A percentile compares a stretch with the other conserved stretches of the same genome.
Evolutionary conservation across 1,140 invertebrate genomes (phyloP).

Genomic region (Chelonus insularis): DNA sequence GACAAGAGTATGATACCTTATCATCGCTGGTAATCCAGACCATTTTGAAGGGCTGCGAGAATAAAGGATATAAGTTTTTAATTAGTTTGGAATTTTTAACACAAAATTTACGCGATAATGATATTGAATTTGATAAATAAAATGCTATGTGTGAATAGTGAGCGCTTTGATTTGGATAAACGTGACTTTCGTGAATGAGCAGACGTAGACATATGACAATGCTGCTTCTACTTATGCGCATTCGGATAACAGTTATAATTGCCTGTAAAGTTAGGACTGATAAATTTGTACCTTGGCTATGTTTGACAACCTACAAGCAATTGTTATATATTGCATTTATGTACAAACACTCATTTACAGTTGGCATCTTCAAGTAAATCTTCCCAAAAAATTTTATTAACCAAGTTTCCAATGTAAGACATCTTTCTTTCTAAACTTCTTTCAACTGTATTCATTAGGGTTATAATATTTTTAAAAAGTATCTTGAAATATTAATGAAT

Average conservation of each 20-base stretch:
- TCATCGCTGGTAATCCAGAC: slow-evolving; percentile 58
- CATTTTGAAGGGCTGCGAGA: slow-evolving; percentile 58
- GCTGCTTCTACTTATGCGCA: background rate
- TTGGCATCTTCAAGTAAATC: too few relatives aligned
- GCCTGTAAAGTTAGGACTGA: background rate
- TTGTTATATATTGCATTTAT: background rate
- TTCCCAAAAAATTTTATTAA: too few relatives aligned
- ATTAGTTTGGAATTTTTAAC: slow-evolving; percentile 25
- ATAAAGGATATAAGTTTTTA: slow-evolving; percentile 49
- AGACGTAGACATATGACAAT: background rate
- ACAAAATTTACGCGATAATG: background rate
- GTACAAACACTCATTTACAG: background rate
- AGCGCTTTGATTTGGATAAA: background rate
- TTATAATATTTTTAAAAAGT: too few relatives aligned
- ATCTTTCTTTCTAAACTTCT: too few relatives aligned
- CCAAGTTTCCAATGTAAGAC: too few relatives aligned
- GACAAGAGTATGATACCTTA: slow-evolving; percentile 46
- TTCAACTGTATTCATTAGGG: too few relatives aligned
- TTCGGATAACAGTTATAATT: slow-evolving; percentile 7
- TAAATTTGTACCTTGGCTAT: background rate
- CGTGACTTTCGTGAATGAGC: background rate
- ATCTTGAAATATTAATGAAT: too few relatives aligned
- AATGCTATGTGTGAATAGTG: background rate
- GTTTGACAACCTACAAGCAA: background rate
- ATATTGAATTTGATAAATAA: background rate